phyloP scores from a whole-genome alignment of 2,797 vertebrate species.

The Sphaeramia orbicularis region DNA sequence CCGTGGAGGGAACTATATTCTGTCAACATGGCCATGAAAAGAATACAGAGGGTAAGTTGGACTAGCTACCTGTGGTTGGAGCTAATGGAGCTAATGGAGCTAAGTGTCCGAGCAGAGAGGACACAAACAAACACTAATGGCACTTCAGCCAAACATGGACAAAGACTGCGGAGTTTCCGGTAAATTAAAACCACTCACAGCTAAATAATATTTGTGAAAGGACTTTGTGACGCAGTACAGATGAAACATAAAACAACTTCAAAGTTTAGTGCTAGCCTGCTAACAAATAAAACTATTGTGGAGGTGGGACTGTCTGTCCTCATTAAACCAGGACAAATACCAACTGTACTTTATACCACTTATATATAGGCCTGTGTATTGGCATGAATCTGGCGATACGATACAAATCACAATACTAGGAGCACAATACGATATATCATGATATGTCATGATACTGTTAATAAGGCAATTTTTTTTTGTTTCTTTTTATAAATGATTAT shows the following conservation, averaged over 20 bases:
- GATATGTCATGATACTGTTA: too few species aligned
- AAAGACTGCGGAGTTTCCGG: fast-evolving
- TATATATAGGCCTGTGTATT: too few species aligned
- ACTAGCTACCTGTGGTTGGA: conserved; percentile 26
- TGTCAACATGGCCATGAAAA: conserved; percentile 72
- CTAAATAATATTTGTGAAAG: not conserved
- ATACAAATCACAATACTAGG: too few species aligned
- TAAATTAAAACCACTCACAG: not conserved
- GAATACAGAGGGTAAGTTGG: conserved; percentile 76
- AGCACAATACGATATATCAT: too few species aligned
- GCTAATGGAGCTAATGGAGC: conserved; percentile 48
- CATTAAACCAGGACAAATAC: not conserved
- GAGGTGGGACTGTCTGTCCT: not conserved
- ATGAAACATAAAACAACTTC: conserved; percentile 11
- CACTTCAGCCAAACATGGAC: not conserved
- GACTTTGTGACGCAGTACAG: not conserved
- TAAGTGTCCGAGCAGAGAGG: conserved; percentile 27
- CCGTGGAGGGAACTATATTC: conserved; percentile 13
- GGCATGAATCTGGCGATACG: too few species aligned
- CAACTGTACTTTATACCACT: not conserved
- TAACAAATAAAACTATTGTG: conserved; percentile 29
- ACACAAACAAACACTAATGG: conserved; percentile 24
- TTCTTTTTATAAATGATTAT: too few species aligned
- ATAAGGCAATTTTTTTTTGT: too few species aligned
- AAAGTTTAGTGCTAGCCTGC: conserved; percentile 44